phyloP scores from a whole-genome alignment of 2,888 invertebrate species.

The Lymantria monacha region DNA sequence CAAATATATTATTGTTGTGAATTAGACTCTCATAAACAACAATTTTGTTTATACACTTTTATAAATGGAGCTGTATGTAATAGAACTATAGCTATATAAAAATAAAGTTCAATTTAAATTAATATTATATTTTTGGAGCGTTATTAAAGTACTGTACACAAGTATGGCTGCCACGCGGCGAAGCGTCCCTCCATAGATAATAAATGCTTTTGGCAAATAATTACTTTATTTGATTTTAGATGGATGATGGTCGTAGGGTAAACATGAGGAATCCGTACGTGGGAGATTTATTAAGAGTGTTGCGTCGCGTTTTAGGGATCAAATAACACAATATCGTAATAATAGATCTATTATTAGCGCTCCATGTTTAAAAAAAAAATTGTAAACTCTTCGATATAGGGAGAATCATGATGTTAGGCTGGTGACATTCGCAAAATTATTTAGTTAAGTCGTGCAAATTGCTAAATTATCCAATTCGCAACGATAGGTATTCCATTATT shows the following conservation, averaged over 20 bases:
- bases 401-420: no score
- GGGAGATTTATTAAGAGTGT: conserved; percentile 56
- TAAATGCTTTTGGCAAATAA: conserved; percentile 80
- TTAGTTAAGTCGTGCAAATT: no score
- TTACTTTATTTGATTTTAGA: conserved; percentile 79
- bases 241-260: conserved; percentile 73
- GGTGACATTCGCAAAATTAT: no score
- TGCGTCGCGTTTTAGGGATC: conserved; percentile 34
- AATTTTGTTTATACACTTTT: conserved; percentile 9
- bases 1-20: conserved; percentile 2
- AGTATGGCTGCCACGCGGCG: conserved; percentile 62
- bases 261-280: conserved; percentile 62
- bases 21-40: conserved; percentile 18
- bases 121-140: not conserved
- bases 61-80: not conserved
- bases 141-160: conserved; percentile 8
- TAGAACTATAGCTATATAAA: not conserved
- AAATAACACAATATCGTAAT: not conserved
- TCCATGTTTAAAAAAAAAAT: no score
- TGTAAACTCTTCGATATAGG: no score
- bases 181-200: conserved; percentile 70
- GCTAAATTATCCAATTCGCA: no score
- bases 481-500: no score
- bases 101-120: conserved; percentile 3
- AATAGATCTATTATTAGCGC: no score